These are phyloP conservation scores for Seira ritae DNA, from an alignment of 2,888 invertebrate genomes.

Conservation along the genomic window DNA sequence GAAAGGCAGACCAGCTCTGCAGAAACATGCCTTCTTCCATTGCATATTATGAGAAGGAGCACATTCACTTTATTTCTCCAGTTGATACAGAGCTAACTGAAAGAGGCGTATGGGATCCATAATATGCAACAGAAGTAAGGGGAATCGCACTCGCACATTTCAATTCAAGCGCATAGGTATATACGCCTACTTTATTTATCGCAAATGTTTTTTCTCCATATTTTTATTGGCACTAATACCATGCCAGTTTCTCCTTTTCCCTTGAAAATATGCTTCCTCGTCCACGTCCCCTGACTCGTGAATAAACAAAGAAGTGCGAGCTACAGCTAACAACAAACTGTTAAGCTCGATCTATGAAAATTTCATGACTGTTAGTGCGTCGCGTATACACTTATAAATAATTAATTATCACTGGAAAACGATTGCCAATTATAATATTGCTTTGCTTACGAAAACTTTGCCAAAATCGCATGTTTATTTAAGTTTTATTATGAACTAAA, in stretches of 20 bases:
- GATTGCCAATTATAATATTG: constrained; percentile 15
- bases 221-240: constrained; percentile 2
- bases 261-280: not conserved
- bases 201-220: not conserved
- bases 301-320: not conserved
- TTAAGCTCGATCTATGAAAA: not conserved
- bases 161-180: not conserved
- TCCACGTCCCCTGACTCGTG: constrained; percentile 2
- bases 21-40: too few species aligned
- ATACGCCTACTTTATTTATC: constrained; percentile 1
- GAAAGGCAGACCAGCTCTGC: too few species aligned
- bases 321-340: not conserved
- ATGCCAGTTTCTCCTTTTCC: too few species aligned
- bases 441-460: not conserved
- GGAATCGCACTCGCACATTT: not conserved
- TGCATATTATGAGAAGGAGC: too few species aligned
- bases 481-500: not conserved
- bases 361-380: not conserved
- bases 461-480: not conserved
- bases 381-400: not conserved
- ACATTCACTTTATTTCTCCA: too few species aligned
- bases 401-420: constrained; percentile 8
- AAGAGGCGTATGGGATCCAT: too few species aligned
- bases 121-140: not conserved
- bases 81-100: too few species aligned